Conservation (phyloP, 2,113 vertebrate genomes). For the Stigmatopora nigra region DNA sequence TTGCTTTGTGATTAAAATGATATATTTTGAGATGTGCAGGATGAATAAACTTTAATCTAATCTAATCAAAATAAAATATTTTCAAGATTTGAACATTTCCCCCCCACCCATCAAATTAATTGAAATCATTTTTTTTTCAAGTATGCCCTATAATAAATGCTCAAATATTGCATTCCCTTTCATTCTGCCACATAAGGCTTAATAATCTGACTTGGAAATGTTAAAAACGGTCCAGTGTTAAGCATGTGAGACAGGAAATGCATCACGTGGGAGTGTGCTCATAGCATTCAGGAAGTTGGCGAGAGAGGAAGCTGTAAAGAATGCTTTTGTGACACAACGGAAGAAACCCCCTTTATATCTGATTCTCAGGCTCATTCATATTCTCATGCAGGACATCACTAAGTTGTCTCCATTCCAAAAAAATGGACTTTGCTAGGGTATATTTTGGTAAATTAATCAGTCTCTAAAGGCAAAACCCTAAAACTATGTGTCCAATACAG, state of each 20-base stretch:
- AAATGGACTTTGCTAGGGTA: not conserved
- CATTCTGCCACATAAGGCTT: not conserved
- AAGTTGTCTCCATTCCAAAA: not conserved
- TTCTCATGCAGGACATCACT: not conserved
- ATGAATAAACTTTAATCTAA: not conserved
- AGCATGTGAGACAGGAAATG: slow-evolving; percentile 54
- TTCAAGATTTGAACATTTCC: too few species aligned
- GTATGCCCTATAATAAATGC: not conserved
- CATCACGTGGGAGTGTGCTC: slow-evolving; percentile 50
- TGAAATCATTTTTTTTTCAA: not conserved
- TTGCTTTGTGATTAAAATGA: not conserved
- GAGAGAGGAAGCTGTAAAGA: slow-evolving; percentile 60
- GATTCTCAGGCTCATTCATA: not conserved
- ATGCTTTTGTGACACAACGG: slow-evolving; percentile 43
- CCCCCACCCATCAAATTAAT: not conserved
- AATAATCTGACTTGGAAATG: not conserved
- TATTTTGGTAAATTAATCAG: not conserved
- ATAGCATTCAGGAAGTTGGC: slow-evolving; percentile 60
- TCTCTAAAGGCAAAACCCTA: not conserved
- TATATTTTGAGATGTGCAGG: not conserved
- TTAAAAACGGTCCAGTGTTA: not conserved
- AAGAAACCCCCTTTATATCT: slow-evolving; percentile 24
- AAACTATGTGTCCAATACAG: not conserved
- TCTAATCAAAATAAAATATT: too few species aligned
- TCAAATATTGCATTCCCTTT: not conserved